Percentiles rank a stretch among this genome's conserved stretches.
phyloP scores from a whole-genome alignment of 2,888 invertebrate species.

The Parnassius glacialis region DNA sequence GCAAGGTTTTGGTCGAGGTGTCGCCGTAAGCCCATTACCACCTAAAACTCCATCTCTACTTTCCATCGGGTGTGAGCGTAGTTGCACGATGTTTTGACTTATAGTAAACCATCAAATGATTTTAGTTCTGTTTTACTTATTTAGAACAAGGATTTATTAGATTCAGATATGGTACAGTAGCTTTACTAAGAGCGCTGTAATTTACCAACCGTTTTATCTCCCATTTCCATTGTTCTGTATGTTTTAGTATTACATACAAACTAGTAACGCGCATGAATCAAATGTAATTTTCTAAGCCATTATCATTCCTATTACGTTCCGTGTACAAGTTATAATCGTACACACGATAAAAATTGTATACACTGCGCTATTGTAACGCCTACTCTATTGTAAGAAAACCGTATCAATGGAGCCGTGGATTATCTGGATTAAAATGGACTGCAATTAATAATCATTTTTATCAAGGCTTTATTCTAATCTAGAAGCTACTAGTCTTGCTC shows the following conservation, averaged over 20 bases:
- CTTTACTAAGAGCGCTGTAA: constrained; percentile 28
- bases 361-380: constrained; percentile 13
- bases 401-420: constrained; percentile 44
- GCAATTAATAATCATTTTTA: constrained; percentile 34
- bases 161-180: constrained; percentile 28
- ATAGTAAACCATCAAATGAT: too few relatives aligned
- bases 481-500: too few relatives aligned
- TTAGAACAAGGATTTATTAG: constrained; percentile 5
- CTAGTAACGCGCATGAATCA: constrained; percentile 22
- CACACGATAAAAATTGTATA: not conserved
- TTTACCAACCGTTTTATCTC: constrained; percentile 42
- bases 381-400: constrained; percentile 16
- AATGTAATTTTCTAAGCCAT: not conserved
- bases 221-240: constrained; percentile 43
- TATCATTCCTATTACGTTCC: constrained; percentile 4
- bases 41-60: too few relatives aligned
- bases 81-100: too few relatives aligned
- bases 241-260: constrained; percentile 28
- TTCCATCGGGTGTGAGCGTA: too few relatives aligned
- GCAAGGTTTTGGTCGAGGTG: too few relatives aligned
- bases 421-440: constrained; percentile 53
- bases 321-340: not conserved
- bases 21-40: too few relatives aligned
- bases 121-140: too few relatives aligned
- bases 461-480: too few relatives aligned